phyloP scores from a whole-genome alignment of 2,888 invertebrate genomes.

The Parasteatoda lunata region DNA sequence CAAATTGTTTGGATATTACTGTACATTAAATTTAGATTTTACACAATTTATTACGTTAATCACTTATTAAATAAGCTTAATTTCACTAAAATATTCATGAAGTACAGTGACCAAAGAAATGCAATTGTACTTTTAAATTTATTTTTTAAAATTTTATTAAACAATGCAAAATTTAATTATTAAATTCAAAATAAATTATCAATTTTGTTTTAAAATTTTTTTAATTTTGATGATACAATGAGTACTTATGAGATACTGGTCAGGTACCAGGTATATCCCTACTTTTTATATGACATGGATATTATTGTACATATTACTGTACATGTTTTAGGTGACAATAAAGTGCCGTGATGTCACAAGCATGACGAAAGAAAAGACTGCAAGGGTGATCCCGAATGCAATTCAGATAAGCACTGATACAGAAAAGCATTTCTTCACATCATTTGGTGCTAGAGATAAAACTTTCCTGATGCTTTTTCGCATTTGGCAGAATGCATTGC shows the following conservation, averaged over 20 bases:
- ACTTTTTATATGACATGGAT: background rate
- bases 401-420: constrained; percentile 86
- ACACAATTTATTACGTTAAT: no score
- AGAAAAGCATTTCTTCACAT: constrained; percentile 94
- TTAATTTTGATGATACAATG: no score
- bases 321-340: constrained; percentile 80
- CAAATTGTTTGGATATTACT: no score
- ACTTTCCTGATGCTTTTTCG: constrained; percentile 95
- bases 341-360: constrained; percentile 93
- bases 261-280: no score
- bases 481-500: constrained; percentile 95
- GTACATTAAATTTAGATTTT: no score
- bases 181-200: no score
- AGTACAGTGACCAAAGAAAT: no score
- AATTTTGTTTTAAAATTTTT: no score
- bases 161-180: no score
- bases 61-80: no score
- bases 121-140: background rate
- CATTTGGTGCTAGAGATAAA: constrained; percentile 94
- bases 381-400: constrained; percentile 94
- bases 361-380: constrained; percentile 95
- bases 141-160: background rate
- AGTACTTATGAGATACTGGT: no score
- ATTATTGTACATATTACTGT: constrained; percentile 36
- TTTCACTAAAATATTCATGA: no score